phyloP scores from a whole-genome alignment of 1,140 invertebrate species.

The Drosophila sucinea region DNA sequence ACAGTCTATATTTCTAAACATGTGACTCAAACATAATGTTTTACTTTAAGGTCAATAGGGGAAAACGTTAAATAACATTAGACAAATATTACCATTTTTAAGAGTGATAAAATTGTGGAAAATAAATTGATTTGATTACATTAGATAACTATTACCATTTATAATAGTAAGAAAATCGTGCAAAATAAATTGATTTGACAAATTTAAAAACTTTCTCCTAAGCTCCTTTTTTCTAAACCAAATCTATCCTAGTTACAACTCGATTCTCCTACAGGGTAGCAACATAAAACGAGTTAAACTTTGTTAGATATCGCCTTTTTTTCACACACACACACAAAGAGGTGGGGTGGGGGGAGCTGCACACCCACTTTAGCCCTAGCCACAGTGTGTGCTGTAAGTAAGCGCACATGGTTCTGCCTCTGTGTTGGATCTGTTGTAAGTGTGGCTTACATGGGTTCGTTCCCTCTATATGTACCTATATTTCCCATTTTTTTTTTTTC shows the following conservation, averaged over 20 bases:
- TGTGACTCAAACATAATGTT: too few species aligned
- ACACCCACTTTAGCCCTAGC: constrained; percentile 16
- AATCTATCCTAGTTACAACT: neutral
- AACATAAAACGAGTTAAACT: constrained; percentile 75
- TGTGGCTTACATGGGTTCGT: constrained; percentile 54
- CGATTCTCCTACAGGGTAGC: constrained; percentile 17
- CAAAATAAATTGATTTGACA: too few species aligned
- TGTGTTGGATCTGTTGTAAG: constrained; percentile 55
- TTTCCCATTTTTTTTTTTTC: constrained; percentile 29
- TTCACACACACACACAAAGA: constrained; percentile 33
- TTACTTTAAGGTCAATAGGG: too few species aligned
- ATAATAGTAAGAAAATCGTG: too few species aligned
- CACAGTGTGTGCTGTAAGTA: constrained; percentile 76
- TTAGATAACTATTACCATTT: too few species aligned
- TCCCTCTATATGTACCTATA: constrained; percentile 24
- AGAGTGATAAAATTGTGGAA: too few species aligned
- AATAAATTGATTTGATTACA: too few species aligned
- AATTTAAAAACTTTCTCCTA: too few species aligned
- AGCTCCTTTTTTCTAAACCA: neutral
- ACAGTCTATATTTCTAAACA: too few species aligned
- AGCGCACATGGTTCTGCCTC: constrained; percentile 61
- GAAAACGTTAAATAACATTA: too few species aligned
- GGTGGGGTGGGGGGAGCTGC: neutral
- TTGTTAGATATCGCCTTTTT: constrained; percentile 76
- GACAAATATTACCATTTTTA: too few species aligned